These are phyloP conservation scores for Helleia helle DNA, from an alignment of 2,888 invertebrate species.

Conservation along the genomic window DNA sequence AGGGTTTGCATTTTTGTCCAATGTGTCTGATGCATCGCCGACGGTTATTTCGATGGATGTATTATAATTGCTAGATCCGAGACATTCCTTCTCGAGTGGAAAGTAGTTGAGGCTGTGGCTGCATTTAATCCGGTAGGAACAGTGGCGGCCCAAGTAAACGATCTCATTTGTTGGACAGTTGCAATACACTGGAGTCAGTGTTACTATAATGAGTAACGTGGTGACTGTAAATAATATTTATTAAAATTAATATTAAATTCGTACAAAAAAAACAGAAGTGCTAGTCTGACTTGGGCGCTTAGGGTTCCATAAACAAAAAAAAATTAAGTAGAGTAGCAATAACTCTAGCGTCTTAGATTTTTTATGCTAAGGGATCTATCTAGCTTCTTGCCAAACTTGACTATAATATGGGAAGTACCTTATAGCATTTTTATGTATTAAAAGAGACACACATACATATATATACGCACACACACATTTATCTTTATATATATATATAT, in stretches of 20 bases:
- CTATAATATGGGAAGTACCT: too few relatives aligned
- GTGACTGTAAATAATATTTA: constrained; percentile 30
- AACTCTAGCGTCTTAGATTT: too few relatives aligned
- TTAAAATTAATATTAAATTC: not conserved
- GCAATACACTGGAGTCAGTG: constrained; percentile 26
- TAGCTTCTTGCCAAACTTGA: too few relatives aligned
- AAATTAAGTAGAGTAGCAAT: too few relatives aligned
- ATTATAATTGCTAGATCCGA: constrained; percentile 40
- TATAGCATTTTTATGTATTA: too few relatives aligned
- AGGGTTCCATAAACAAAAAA: too few relatives aligned
- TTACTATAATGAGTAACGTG: constrained; percentile 24
- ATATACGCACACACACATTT: too few relatives aligned
- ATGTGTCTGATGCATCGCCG: constrained; percentile 31
- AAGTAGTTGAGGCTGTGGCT: constrained; percentile 30
- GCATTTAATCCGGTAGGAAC: constrained; percentile 40
- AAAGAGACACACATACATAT: too few relatives aligned
- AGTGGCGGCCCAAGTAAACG: constrained; percentile 27
- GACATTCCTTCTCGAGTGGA: constrained; percentile 35
- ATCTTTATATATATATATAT: too few relatives aligned
- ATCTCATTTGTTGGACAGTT: constrained; percentile 35
- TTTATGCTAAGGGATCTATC: too few relatives aligned
- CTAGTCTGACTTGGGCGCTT: too few relatives aligned
- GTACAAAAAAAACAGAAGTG: not conserved
- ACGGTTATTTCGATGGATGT: constrained; percentile 40
- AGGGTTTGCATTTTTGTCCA: constrained; percentile 28